Percentiles rank a stretch among this genome's conserved stretches.
Conservation (phyloP, 1,140 invertebrate genomes). For the Oedothorax gibbosus region DNA sequence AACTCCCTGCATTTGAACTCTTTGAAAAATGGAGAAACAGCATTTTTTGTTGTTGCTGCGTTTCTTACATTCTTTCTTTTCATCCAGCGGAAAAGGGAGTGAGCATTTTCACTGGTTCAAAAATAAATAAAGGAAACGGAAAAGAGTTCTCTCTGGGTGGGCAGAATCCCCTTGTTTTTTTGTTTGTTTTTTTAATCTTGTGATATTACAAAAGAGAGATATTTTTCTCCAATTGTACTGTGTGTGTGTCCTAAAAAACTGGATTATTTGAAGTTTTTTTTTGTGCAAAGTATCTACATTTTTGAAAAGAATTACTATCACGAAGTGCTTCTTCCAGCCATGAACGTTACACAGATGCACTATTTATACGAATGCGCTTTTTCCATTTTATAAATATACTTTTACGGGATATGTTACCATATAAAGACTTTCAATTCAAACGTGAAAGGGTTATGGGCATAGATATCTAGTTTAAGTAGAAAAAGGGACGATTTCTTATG, state of each 20-base stretch:
- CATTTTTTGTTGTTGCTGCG: not conserved
- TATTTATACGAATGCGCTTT: too few relatives aligned
- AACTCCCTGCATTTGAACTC: slow-evolving; percentile 22
- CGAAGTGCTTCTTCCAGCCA: too few relatives aligned
- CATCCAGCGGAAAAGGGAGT: not conserved
- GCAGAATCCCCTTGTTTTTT: not conserved
- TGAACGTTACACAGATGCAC: too few relatives aligned
- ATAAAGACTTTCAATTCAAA: too few relatives aligned
- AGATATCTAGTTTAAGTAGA: not conserved
- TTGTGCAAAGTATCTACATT: not conserved
- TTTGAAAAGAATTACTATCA: not conserved
- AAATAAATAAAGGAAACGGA: slow-evolving; percentile 22
- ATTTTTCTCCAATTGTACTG: slow-evolving; percentile 23
- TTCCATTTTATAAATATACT: too few relatives aligned
- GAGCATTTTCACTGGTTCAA: slow-evolving; percentile 18
- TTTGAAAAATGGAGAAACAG: slow-evolving; percentile 21
- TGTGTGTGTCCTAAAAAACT: not conserved
- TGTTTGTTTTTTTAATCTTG: slow-evolving; percentile 1
- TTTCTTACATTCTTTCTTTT: slow-evolving; percentile 11
- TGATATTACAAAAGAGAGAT: slow-evolving; percentile 2
- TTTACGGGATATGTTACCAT: too few relatives aligned
- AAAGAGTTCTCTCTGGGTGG: slow-evolving; percentile 2
- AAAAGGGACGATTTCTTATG: not conserved
- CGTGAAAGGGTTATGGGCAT: not conserved
- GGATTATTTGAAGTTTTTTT: slow-evolving; percentile 11